Evolutionary conservation across 92 coral and sea anemone species (phyloP).

Genomic region (Actinostola sp.): DNA sequence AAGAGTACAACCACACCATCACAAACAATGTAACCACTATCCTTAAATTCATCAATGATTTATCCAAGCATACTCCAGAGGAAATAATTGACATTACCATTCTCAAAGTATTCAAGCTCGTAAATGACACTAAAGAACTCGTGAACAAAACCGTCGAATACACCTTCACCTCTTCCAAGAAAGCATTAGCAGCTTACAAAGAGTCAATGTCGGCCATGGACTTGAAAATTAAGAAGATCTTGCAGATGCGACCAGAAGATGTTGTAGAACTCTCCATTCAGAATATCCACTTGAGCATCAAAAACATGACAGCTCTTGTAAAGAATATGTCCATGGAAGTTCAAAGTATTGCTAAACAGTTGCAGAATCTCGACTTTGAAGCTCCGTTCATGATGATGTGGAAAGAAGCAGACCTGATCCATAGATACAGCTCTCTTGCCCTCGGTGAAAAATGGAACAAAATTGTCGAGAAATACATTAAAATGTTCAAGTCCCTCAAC

Average conservation of each 20-base stretch:
- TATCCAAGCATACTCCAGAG: constrained; percentile 70
- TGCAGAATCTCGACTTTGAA: constrained; percentile 59
- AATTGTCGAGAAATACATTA: constrained; percentile 41
- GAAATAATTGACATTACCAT: constrained; percentile 76
- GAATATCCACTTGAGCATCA: constrained; percentile 43
- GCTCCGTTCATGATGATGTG: constrained; percentile 57
- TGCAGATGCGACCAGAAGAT: constrained; percentile 63
- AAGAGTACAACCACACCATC: constrained; percentile 66
- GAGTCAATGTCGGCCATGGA: constrained; percentile 54
- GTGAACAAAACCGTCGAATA: constrained; percentile 65
- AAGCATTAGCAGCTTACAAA: constrained; percentile 45
- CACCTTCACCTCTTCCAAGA: constrained; percentile 53
- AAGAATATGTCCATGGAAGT: constrained; percentile 69
- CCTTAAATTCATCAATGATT: constrained; percentile 60
- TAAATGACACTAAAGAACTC: constrained; percentile 48
- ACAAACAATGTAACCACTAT: constrained; percentile 62
- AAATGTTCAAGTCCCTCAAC: constrained; percentile 53
- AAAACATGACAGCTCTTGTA: constrained; percentile 34
- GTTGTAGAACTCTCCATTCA: constrained; percentile 49
- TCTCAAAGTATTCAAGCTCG: constrained; percentile 47
- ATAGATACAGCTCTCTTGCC: constrained; percentile 54
- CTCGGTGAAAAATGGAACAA: constrained; percentile 67
- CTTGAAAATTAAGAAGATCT: constrained; percentile 58
- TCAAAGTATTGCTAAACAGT: constrained; percentile 58
- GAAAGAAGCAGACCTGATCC: constrained; percentile 62